Base-by-base conservation (phyloP, 2,888 invertebrate genomes). In the Epistrophe grossulariae region DNA sequence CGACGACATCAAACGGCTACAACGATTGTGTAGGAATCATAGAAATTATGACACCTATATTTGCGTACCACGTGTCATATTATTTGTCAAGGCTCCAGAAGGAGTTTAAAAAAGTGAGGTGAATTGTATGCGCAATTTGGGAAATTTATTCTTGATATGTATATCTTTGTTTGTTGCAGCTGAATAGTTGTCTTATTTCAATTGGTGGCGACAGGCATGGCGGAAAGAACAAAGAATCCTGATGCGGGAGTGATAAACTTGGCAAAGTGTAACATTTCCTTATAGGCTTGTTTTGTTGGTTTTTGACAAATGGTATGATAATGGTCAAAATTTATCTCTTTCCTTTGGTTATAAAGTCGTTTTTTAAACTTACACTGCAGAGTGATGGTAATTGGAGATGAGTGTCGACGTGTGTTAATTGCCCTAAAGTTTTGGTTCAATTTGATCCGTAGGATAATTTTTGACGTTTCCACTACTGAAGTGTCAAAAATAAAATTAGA, bases 1-100 rank as follows among this genome's bases (percentile, higher is more conserved):
- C 9, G 10, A 45, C 64, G 24, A 24, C 3, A 24, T 24, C 24
- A 48, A 66, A 66, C 28, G 45, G 40, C 24, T 64, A 10, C 62
- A 45, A 28, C 40, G 66, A 79, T 68, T 73, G 24, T 83, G 78
- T 81, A 71, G 66, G 78, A 78, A 79, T 85, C 82, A 82, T 57
- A 71, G 85, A 85, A 82, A 85, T 85, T 82, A 78, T 85, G 78
- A 24, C 28, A 70, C 73, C 57, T 70, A 35, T 35, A 24, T 24
- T n/a, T n/a, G n/a, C n/a, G 24, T 24, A 78, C 78, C 82, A 82
- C 70, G 78, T 79, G 85, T 85, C 85, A 82, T 85, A 62, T 71
- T 66, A 59, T 71, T 70, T 35, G 35, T 35, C 8, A 6, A 8
- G 35, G 35, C 35, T 79, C 79, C n/a, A n/a, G 85, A 82, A 82